These are phyloP conservation scores for Synanceia verrucosa DNA, from an alignment of 2,797 vertebrate species.

Conservation along the genomic window DNA sequence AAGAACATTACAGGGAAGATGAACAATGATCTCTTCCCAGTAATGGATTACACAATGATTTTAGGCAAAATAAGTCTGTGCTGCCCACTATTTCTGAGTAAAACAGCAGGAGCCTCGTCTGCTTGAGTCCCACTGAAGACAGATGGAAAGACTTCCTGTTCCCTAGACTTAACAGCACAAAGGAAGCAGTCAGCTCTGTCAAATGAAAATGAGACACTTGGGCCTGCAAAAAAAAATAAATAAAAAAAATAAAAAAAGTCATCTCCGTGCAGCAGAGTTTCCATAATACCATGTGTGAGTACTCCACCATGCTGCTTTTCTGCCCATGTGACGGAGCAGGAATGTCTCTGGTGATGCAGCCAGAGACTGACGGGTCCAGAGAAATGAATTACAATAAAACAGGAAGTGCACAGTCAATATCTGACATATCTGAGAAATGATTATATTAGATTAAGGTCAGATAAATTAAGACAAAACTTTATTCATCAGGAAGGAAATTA, in stretches of 20 bases:
- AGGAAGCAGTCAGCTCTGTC: slow-evolving; percentile 33
- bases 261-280: slow-evolving; percentile 39
- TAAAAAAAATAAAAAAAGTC: background rate
- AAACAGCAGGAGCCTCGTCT: slow-evolving; percentile 1
- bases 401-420: slow-evolving; percentile 1
- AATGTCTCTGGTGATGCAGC: slow-evolving; percentile 46
- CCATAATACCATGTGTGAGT: slow-evolving; percentile 49
- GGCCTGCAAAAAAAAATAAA: slow-evolving; percentile 23
- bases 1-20: background rate
- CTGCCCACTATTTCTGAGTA: background rate
- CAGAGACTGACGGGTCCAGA: background rate
- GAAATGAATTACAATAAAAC: slow-evolving; percentile 33
- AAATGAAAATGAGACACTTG: slow-evolving; percentile 42
- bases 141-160: slow-evolving; percentile 29
- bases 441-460: background rate
- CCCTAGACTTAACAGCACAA: slow-evolving; percentile 10
- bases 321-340: slow-evolving; percentile 34
- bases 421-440: background rate
- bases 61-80: slow-evolving; percentile 1
- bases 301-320: slow-evolving; percentile 23
- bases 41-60: background rate
- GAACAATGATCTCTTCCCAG: background rate
- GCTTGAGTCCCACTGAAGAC: slow-evolving; percentile 16
- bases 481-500: too few species aligned
- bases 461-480: too few species aligned